Conservation (phyloP, 2,888 invertebrate genomes). For the Hanleya hanleyi region DNA sequence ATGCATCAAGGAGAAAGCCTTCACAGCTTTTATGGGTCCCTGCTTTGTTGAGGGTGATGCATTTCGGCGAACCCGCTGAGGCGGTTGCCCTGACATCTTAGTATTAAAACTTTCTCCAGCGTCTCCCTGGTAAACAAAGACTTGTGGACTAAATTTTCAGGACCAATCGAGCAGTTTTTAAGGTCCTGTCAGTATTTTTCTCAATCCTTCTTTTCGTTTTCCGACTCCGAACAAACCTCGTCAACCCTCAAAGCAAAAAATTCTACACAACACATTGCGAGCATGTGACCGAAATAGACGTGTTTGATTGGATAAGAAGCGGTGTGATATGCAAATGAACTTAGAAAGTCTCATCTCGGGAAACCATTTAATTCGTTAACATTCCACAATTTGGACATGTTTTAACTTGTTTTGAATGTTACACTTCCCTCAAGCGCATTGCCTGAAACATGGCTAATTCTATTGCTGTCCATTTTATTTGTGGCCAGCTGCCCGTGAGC, state of each 20-base stretch:
- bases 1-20: constrained; percentile 48
- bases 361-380: background rate
- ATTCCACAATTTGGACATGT: background rate
- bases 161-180: background rate
- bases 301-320: background rate
- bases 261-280: background rate
- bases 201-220: background rate
- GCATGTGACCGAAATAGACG: background rate
- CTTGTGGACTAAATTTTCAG: background rate
- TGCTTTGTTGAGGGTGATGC: constrained; percentile 54
- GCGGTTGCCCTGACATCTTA: constrained; percentile 27
- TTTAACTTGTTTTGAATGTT: background rate
- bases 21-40: constrained; percentile 60
- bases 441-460: too few relatives aligned
- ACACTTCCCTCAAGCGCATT: too few relatives aligned
- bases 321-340: background rate
- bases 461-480: too few relatives aligned
- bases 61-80: constrained; percentile 51
- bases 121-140: background rate
- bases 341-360: background rate
- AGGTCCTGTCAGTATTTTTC: background rate
- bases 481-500: too few relatives aligned
- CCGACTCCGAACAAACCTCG: background rate
- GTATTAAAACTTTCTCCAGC: background rate
- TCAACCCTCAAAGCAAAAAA: background rate